These are phyloP conservation scores for Prosapia bicincta DNA, from an alignment of 2,888 invertebrate species.

Conservation along the genomic window DNA sequence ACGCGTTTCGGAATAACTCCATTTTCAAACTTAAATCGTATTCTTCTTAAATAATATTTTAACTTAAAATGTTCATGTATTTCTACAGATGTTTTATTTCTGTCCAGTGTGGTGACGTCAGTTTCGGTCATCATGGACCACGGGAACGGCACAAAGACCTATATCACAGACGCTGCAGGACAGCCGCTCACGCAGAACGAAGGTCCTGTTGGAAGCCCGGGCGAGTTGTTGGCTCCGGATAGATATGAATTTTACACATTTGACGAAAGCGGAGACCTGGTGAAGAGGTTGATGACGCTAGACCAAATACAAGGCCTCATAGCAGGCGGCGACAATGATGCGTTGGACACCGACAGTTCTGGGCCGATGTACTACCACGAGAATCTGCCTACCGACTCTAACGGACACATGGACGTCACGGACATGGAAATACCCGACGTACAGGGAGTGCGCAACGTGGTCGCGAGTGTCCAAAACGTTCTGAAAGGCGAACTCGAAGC, in stretches of 20 bases:
- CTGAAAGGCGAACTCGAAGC: slow-evolving; percentile 71
- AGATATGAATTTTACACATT: slow-evolving; percentile 85
- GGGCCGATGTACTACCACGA: slow-evolving; percentile 50
- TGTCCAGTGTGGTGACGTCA: slow-evolving; percentile 60
- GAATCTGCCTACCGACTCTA: slow-evolving; percentile 46
- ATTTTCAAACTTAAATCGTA: no score
- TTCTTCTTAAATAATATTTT: no score
- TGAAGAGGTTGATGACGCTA: slow-evolving; percentile 78
- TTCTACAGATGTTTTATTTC: slow-evolving; percentile 13
- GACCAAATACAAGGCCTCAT: slow-evolving; percentile 82
- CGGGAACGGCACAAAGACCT: slow-evolving; percentile 56
- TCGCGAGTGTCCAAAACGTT: slow-evolving; percentile 79
- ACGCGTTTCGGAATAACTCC: no score
- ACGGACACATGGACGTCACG: slow-evolving; percentile 37
- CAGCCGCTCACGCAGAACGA: slow-evolving; percentile 49
- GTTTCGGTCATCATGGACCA: slow-evolving; percentile 57
- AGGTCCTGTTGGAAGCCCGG: slow-evolving; percentile 61
- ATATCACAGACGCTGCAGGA: slow-evolving; percentile 65
- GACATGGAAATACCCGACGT: slow-evolving; percentile 39
- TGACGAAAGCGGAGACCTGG: slow-evolving; percentile 76
- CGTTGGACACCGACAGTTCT: slow-evolving; percentile 41
- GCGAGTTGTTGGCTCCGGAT: slow-evolving; percentile 74
- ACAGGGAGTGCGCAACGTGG: slow-evolving; percentile 65
- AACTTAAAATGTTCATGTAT: not conserved
- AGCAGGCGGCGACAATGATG: slow-evolving; percentile 73